Base-by-base conservation (phyloP, 2,797 vertebrate genomes). In the Coranthus polyacanthus region DNA sequence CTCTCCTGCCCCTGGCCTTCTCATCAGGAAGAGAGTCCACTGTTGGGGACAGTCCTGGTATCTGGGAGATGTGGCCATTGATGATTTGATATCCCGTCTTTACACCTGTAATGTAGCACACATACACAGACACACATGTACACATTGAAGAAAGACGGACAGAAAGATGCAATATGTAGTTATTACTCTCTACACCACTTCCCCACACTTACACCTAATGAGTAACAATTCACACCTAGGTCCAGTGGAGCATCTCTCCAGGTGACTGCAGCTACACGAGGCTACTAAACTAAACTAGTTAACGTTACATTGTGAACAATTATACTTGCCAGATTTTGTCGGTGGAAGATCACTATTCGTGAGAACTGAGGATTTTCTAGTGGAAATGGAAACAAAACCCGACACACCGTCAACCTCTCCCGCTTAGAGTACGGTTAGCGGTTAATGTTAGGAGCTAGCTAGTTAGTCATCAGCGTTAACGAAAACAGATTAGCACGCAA, bases 21-120 rank as follows among this genome's bases (percentile, higher is more conserved):
- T 90, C 87, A 6, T 87, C 79, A 2, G 60, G 49, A 6, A 44
- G 41, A 7, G 10, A 1, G 13, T 24, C 38, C 46, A 75, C 56
- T 53, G 7, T 18, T 5, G 82, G 68, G 37, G 89, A 93, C 77
- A 94, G 74, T 26, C 93, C 93, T 26, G 92, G 92, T 32, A 93
- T 94, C 84, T 93, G 92, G 20, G 92, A 93, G 52, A 89, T 88
- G 5, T 88, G 82, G 4, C 79, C 72, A 42, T 72, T 71, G 1
- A 11, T 15, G 10, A 45, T 51, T n/a, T 66, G 20, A 21, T 36
- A 17, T 3, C 36, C 86, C 39, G 73, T 36, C 60, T 67, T 78
- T 6, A 66, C 36, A 36, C 45, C 81, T 79, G 56, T 10, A 18
- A 49, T 2, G 41, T 2, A 55, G 9, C n/a, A n/a, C n/a, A 52